phyloP scores from a whole-genome alignment of 2,888 invertebrate species.

The Hesperia comma region DNA sequence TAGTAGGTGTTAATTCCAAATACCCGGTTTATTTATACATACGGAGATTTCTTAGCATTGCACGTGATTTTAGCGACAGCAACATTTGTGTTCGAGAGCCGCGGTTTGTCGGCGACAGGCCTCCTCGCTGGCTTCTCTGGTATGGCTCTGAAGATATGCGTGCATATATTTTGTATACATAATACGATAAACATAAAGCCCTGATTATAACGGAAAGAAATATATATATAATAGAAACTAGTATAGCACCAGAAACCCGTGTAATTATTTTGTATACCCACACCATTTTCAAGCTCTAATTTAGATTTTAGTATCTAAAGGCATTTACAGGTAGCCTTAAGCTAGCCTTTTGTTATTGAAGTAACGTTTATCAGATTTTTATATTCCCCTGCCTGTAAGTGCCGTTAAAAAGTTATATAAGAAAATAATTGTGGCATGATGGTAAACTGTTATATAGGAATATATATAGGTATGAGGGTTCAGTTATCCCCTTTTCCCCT shows the following conservation, averaged over 20 bases:
- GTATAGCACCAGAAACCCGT: conserved; percentile 8
- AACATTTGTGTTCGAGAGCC: conserved; percentile 54
- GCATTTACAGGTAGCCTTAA: too few species aligned
- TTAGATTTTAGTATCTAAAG: not conserved
- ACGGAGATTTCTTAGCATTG: conserved; percentile 61
- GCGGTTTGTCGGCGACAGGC: conserved; percentile 55
- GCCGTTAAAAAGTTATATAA: too few species aligned
- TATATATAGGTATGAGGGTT: too few species aligned
- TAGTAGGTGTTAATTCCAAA: conserved; percentile 21
- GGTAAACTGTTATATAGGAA: too few species aligned
- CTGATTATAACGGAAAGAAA: conserved; percentile 5
- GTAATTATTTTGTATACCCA: conserved; percentile 8
- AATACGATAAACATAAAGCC: conserved; percentile 22
- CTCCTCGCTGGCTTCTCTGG: conserved; percentile 66
- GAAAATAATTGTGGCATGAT: too few species aligned
- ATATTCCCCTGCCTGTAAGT: too few species aligned
- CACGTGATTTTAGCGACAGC: conserved; percentile 60
- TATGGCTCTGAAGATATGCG: conserved; percentile 65
- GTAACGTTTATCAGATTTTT: too few species aligned
- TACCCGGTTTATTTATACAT: conserved; percentile 48
- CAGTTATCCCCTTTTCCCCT: too few species aligned
- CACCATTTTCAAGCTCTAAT: conserved; percentile 6
- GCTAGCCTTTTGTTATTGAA: too few species aligned
- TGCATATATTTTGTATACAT: conserved; percentile 51
- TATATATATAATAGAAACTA: conserved; percentile 5